phyloP scores from a whole-genome alignment of 2,797 vertebrate species.

The Trematomus bernacchii region DNA sequence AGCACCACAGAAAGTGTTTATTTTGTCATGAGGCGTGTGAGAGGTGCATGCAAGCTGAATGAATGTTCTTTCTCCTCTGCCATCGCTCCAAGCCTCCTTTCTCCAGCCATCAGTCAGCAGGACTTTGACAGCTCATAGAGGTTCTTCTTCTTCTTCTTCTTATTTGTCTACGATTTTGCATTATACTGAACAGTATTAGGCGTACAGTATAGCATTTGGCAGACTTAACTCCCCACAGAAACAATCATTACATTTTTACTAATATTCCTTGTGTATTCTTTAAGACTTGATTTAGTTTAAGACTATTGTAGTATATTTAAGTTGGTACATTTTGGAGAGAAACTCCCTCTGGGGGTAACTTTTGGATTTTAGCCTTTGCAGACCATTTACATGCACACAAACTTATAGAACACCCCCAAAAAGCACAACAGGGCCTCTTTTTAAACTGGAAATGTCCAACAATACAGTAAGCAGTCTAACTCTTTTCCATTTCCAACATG shows the following conservation, averaged over 20 bases:
- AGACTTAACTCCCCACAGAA: background rate
- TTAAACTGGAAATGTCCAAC: background rate
- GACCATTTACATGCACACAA: too few relatives aligned
- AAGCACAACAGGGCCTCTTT: background rate
- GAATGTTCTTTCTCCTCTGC: slow-evolving; percentile 46
- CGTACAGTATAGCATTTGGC: background rate
- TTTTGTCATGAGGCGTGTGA: slow-evolving; percentile 69
- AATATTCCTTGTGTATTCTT: too few relatives aligned
- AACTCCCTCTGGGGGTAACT: too few relatives aligned
- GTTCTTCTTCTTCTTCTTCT: too few relatives aligned
- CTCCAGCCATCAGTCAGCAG: slow-evolving; percentile 1
- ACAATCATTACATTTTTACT: too few relatives aligned
- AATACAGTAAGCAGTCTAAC: background rate
- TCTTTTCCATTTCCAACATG: background rate
- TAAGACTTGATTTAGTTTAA: too few relatives aligned
- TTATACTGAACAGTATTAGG: background rate
- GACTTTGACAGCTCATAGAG: too few relatives aligned
- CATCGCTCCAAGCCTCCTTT: background rate
- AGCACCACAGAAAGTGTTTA: slow-evolving; percentile 70
- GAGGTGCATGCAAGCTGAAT: slow-evolving; percentile 57
- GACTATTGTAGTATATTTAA: too few relatives aligned
- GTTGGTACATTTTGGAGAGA: too few relatives aligned
- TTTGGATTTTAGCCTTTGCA: too few relatives aligned
- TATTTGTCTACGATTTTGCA: background rate
- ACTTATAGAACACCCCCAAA: too few relatives aligned